Percentiles rank a stretch among this genome's conserved stretches.
These are phyloP conservation scores for Esox niger DNA, from an alignment of 2,113 vertebrate species.

Conservation along the genomic window DNA sequence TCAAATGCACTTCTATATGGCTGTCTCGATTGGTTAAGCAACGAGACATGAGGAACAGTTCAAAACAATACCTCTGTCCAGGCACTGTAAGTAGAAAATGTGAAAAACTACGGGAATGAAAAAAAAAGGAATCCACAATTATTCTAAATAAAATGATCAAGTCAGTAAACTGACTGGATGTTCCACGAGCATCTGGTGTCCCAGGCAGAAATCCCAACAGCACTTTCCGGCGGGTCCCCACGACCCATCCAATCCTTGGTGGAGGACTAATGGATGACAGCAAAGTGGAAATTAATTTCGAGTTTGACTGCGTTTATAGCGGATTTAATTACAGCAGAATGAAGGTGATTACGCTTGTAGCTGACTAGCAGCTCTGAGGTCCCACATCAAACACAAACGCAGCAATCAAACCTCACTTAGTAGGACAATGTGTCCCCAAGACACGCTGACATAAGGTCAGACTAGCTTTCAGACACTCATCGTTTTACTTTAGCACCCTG, in stretches of 20 bases:
- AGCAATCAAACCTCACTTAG: background rate
- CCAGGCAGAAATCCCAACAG: background rate
- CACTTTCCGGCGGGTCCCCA: background rate
- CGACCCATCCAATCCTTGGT: background rate
- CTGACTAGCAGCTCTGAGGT: background rate
- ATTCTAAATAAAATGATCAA: background rate
- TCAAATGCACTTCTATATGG: too few species aligned
- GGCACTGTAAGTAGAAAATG: background rate
- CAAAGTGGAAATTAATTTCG: constrained; percentile 34
- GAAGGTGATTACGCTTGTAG: constrained; percentile 32
- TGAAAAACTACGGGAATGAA: background rate
- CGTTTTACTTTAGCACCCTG: too few species aligned
- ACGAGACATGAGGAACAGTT: too few species aligned
- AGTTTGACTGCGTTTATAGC: constrained; percentile 28
- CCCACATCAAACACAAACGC: background rate
- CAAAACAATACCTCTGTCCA: too few species aligned
- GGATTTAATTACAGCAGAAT: constrained; percentile 38
- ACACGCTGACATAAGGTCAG: too few species aligned
- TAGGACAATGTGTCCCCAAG: too few species aligned
- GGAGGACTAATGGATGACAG: constrained; percentile 5
- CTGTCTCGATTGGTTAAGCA: too few species aligned
- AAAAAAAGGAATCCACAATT: background rate
- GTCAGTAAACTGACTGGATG: background rate
- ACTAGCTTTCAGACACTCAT: too few species aligned
- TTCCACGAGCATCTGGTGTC: background rate